Evolutionary conservation across 2,797 vertebrate genomes (phyloP), one percentile per base, ranked within the genome.

Genomic region (Urocyon cinereoargenteus): DNA sequence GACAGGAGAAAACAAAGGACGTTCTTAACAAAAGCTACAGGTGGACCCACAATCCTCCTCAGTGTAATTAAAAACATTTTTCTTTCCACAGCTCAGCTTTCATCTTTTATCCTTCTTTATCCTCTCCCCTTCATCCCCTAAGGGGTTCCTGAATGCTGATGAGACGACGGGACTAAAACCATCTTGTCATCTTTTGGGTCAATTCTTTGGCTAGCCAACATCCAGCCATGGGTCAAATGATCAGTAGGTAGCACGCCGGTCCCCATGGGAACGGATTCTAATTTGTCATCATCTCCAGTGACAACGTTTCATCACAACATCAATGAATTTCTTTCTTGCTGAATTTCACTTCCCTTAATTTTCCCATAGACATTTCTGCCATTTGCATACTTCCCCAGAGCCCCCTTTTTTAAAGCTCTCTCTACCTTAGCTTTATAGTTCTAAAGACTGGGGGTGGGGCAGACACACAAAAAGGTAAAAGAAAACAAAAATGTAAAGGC

Each of bases 291-390:
- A 95, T 97, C 98, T 95, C 98, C 98, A 97, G 94, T 98, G 98
- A 98, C 98, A 98, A 97, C 93, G 98, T 98, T 98, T 98, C 98
- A 98, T 98, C 98, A 97, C 96, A 77, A 98, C 98, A 98, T 98
- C 98, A 98, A 97, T 94, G 98, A 97, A 97, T 90, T 98, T 92
- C 98, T 98, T 97, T 94, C 95, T 97, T 82, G 96, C 86, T 96
- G 96, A 89, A 91, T 93, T 97, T 95, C 93, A 68, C 95, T 94
- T 95, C 93, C 94, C 96, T 95, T 98, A 97, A 97, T 98, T 98
- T 98, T 98, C 98, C 98, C 98, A 98, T 91, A 98, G 98, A 98
- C 96, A 64, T 96, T 96, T 94, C 66, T 92, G 97, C 97, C 95
- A 97, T 98, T 98, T 98, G 97, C 98, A 97, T 98, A 77, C 13